These are phyloP conservation scores for Ophiothrix spiculata DNA, from an alignment of 35 echinoderm and acorn worm genomes.

Conservation along the genomic window DNA sequence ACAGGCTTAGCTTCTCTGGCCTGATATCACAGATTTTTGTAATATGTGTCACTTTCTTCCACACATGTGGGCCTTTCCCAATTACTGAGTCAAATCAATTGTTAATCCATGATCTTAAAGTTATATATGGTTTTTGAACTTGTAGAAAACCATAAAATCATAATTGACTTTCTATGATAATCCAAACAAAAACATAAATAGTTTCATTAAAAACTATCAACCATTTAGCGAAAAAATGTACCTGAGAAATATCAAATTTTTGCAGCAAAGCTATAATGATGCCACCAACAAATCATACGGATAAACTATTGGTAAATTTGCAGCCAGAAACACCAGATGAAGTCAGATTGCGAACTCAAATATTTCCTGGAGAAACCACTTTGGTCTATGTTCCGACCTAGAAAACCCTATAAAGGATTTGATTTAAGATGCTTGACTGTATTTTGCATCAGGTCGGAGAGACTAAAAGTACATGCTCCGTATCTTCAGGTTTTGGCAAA, in stretches of 20 bases:
- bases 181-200: too few species aligned
- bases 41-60: conserved; percentile 33
- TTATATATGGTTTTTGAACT: too few species aligned
- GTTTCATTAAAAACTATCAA: too few species aligned
- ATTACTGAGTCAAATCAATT: too few species aligned
- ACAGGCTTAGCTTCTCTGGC: too few species aligned
- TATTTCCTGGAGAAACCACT: conserved; percentile 30
- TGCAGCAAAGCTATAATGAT: too few species aligned
- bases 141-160: too few species aligned
- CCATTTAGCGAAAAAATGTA: conserved; percentile 33
- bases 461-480: conserved; percentile 39
- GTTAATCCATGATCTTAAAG: too few species aligned
- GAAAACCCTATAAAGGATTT: neutral
- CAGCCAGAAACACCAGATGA: conserved; percentile 47
- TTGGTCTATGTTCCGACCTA: neutral
- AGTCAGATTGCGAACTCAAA: conserved; percentile 43
- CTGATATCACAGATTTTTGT: too few species aligned
- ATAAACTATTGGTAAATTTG: conserved; percentile 41
- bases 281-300: conserved; percentile 46
- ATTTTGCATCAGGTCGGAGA: conserved; percentile 20
- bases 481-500: conserved; percentile 47
- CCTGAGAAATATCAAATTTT: too few species aligned
- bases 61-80: conserved; percentile 53
- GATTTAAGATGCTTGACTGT: neutral
- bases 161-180: too few species aligned